Evolutionary conservation across 2,797 vertebrate genomes (phyloP), one percentile per base, ranked within the genome.

Genomic region (Eospalax fontanierii): DNA sequence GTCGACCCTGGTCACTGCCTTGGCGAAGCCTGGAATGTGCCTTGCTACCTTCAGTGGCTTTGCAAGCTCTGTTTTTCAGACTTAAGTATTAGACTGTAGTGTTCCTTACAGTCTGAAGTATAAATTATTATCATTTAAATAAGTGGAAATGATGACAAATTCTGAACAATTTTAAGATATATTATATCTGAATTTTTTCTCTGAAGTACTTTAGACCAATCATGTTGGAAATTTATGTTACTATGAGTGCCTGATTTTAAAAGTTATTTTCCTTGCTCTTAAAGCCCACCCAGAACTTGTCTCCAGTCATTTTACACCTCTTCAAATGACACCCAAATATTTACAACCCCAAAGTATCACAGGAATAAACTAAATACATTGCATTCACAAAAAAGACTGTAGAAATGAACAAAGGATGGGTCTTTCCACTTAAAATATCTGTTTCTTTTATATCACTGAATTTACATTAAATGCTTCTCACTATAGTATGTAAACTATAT

Each of bases 201-300:
- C n/a, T 96, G 61, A 87, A 97, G 91, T 96, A 96, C 97, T 97
- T 96, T 91, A 96, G 78, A 90, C 84, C 76, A 97, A 89, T 97
- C 81, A 73, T 93, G 85, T 61, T 94, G 88, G 70, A 94, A 95
- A 96, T 89, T 85, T 91, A 82, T 86, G 81, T 86, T 96, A 95
- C 85, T 92, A 83, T 12, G 70, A 96, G 87, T 76, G 89, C 75
- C 68, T 94, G 85, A 94, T 87, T 97, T 97, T 91, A 79, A 94
- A 97, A 94, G 94, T 96, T 93, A 94, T 30, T 59, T 93, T 94
- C 87, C 82, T n/a, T 90, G 81, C 86, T 90, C 85, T 94, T 82
- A 92, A 73, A 96, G 92, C 85, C 83, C 83, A 76, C 65, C 40
- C 78, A 95, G 91, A 94, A 95, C 85, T n/a, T 57, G 4, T 96